phyloP scores from a whole-genome alignment of 2,888 invertebrate genomes.

The Metopia argyrocephala region DNA sequence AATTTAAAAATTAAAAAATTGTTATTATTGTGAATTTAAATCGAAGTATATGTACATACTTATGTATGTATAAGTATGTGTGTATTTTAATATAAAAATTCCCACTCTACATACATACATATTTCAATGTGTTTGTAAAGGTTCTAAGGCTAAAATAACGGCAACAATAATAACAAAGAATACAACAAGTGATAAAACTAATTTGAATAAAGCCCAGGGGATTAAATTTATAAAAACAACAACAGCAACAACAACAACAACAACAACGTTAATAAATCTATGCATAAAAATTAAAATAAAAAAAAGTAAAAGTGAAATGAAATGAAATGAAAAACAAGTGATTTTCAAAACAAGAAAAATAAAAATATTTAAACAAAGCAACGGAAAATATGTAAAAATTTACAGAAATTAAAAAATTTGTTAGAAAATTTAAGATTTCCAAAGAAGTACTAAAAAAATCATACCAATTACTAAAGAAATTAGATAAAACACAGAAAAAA shows the following conservation, averaged over 20 bases:
- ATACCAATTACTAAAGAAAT: no score
- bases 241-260: not conserved
- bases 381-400: not conserved
- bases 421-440: not conserved
- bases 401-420: not conserved
- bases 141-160: not conserved
- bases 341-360: not conserved
- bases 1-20: not conserved
- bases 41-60: no score
- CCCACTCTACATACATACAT: no score
- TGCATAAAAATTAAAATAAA: not conserved
- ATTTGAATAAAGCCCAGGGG: conserved; percentile 37
- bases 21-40: conserved; percentile 12
- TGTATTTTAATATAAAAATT: no score
- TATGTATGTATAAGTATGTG: no score
- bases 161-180: conserved; percentile 8
- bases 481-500: no score
- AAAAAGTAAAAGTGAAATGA: not conserved
- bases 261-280: not conserved
- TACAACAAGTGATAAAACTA: conserved; percentile 24
- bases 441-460: not conserved
- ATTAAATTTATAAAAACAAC: conserved; percentile 14
- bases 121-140: not conserved
- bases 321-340: not conserved
- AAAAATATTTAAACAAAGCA: not conserved